Percentiles rank a stretch among this genome's conserved stretches.
Conservation (phyloP, 2,888 invertebrate species). For the Phlogophora meticulosa region DNA sequence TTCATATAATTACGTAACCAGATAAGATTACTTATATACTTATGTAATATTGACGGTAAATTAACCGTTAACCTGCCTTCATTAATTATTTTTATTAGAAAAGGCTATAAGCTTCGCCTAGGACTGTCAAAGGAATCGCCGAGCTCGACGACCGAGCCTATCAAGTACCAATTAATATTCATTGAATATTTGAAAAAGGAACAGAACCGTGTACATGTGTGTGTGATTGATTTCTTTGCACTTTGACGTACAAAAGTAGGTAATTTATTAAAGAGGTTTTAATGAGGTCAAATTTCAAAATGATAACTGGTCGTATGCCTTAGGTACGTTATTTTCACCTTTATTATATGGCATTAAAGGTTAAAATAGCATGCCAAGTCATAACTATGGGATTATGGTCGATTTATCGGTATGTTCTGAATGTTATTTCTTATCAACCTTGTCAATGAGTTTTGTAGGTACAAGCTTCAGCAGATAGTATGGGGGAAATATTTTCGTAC, state of each 20-base stretch:
- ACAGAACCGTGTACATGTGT: constrained; percentile 16
- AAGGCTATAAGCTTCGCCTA: constrained; percentile 21
- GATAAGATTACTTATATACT: no score
- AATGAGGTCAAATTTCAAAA: constrained; percentile 26
- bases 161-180: constrained; percentile 55
- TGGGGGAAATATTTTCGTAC: constrained; percentile 47
- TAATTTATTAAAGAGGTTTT: constrained; percentile 34
- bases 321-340: constrained; percentile 1
- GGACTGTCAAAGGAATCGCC: constrained; percentile 41
- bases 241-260: constrained; percentile 24
- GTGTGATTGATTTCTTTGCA: constrained; percentile 24
- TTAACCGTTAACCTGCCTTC: not conserved
- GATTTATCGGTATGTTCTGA: not conserved
- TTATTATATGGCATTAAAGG: not conserved
- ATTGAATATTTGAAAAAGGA: constrained; percentile 59
- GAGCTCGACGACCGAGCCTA: constrained; percentile 16
- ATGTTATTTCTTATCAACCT: constrained; percentile 38
- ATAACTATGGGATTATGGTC: rapidly evolving
- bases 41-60: not conserved
- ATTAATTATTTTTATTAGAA: constrained; percentile 36
- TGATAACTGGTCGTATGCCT: not conserved
- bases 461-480: constrained; percentile 25
- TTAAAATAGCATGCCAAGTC: no score
- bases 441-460: constrained; percentile 43
- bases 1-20: no score